phyloP scores from a whole-genome alignment of 2,797 vertebrate genomes.

The Psittacula echo region DNA sequence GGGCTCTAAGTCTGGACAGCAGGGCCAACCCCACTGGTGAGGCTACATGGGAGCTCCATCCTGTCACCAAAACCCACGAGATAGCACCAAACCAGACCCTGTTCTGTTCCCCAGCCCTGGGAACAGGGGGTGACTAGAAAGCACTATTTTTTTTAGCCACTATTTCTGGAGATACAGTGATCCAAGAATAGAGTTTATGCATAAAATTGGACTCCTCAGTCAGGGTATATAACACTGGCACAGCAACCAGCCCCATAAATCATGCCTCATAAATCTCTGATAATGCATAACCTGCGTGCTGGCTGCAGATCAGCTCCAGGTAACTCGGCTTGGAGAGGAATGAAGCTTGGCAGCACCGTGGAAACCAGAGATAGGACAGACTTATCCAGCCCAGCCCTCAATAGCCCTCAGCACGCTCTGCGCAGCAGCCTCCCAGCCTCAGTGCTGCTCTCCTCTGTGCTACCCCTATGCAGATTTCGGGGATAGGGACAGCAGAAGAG shows the following conservation, averaged over 20 bases:
- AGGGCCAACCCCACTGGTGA: fast-evolving
- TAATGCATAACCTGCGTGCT: slow-evolving; percentile 19
- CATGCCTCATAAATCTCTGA: slow-evolving; percentile 57
- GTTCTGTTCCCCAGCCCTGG: neutral
- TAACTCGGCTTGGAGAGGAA: neutral
- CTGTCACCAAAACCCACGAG: neutral
- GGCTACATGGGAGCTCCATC: neutral
- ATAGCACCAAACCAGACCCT: neutral
- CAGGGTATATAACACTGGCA: slow-evolving; percentile 32
- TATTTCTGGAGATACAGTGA: slow-evolving; percentile 31
- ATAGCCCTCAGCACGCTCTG: neutral
- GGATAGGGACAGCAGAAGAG: neutral
- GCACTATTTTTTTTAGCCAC: neutral
- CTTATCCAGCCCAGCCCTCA: neutral
- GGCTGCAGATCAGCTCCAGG: slow-evolving; percentile 39
- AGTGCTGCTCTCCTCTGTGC: neutral
- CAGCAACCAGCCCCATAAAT: slow-evolving; percentile 50
- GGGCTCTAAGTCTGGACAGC: neutral
- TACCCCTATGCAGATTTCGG: neutral
- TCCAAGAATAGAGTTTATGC: slow-evolving; percentile 62
- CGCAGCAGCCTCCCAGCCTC: neutral
- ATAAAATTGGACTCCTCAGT: slow-evolving; percentile 56
- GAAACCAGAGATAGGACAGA: neutral
- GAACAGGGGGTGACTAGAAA: slow-evolving; percentile 22
- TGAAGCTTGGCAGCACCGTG: neutral